phyloP scores from a whole-genome alignment of 2,888 invertebrate species.

The Hyposoter didymator region DNA sequence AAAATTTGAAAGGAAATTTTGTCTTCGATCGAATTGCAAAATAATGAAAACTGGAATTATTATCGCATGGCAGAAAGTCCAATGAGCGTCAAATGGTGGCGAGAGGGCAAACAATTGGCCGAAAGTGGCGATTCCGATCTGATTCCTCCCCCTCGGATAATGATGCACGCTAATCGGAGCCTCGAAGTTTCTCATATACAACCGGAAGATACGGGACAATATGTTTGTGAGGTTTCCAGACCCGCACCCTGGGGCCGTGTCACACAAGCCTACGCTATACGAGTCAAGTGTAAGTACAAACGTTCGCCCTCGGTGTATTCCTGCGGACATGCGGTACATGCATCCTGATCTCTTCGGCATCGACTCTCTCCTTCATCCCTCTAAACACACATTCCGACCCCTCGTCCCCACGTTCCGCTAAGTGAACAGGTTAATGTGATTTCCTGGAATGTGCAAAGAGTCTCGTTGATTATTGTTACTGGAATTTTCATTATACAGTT shows the following conservation, averaged over 20 bases:
- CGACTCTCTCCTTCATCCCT: neutral
- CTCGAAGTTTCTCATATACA: conserved; percentile 87
- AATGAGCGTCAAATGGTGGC: conserved; percentile 81
- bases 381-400: neutral
- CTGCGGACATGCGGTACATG: neutral
- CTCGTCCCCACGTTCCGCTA: neutral
- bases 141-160: conserved; percentile 86
- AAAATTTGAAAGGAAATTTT: neutral
- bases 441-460: neutral
- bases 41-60: neutral
- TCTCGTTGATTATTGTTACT: neutral
- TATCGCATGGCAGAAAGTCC: neutral
- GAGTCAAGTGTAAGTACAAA: conserved; percentile 90
- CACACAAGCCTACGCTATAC: conserved; percentile 90
- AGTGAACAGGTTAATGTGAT: neutral
- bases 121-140: conserved; percentile 86
- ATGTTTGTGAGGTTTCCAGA: conserved; percentile 88
- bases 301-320: neutral
- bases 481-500: neutral
- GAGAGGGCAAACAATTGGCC: conserved; percentile 85
- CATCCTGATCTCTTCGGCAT: neutral
- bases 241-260: conserved; percentile 89
- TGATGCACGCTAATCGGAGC: conserved; percentile 90
- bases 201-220: conserved; percentile 88
- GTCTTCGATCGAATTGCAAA: neutral